Evolutionary conservation across 1,140 invertebrate species (phyloP), one percentile per base, ranked within the genome.

Genomic region (Brachionus rubens): DNA sequence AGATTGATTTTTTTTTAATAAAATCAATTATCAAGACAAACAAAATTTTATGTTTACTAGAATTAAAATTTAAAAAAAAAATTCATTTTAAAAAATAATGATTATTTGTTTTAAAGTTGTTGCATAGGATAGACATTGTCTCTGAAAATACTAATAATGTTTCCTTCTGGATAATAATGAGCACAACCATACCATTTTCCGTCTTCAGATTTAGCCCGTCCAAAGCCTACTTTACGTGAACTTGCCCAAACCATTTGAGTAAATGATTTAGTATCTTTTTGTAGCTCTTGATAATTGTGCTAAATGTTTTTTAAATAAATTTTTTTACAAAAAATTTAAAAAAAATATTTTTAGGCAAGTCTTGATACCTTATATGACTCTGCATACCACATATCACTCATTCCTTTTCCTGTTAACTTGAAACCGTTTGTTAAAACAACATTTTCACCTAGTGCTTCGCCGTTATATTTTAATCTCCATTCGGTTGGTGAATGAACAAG

Each of bases 201-300:
- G 7, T 89, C 89, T 7, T 89, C 84, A 21, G 88, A 90, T 56
- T 89, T 87, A 0, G 91, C 91, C 82, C 91, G 91, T 12, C 91
- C 92, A 6, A 94, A 88, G 0, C 93, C 93, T 80, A 94, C 89
- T 80, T 90, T 87, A 47, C 88, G 88, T 6, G 90, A 91, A 6
- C 85, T 88, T 33, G 89, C 88, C 93, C 93, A 96, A n/a, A 95
- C 90, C 81, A 95, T 86, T 85, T 95, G 92, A 0, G 92, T 93
- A 83, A 94, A 95, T 81, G 94, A 91, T 79, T 91, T 91, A 78
- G 76, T 62, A 28, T 75, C 33, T 33, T 75, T 46, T 75, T 47
- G 56, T 14, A 56, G 30, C 6, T 59, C 72, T 54, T 54, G 30
- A 76, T 76, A 76, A 40, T 56, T 76, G 30, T 76, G 72, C 72